A percentile compares a stretch with the other conserved stretches of the same genome.
phyloP scores from a whole-genome alignment of 2,797 vertebrate genomes.

The Myripristis murdjan region DNA sequence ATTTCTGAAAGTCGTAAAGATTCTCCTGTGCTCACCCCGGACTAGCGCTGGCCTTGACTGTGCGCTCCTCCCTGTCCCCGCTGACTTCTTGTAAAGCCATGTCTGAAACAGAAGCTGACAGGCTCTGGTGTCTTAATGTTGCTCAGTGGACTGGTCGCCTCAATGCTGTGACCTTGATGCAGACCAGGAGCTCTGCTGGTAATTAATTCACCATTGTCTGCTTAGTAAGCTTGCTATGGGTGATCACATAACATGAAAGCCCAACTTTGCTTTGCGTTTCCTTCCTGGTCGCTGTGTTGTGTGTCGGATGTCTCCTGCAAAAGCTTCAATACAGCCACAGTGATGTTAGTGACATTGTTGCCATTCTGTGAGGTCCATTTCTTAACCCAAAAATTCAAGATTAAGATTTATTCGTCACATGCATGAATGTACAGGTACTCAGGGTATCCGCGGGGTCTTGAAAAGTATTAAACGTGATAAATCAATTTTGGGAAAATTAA shows the following conservation, averaged over 20 bases:
- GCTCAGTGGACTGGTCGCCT: slow-evolving; percentile 66
- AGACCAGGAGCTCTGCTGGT: slow-evolving; percentile 73
- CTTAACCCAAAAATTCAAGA: too few species aligned
- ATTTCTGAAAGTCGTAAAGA: slow-evolving; percentile 61
- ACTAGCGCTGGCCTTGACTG: slow-evolving; percentile 22
- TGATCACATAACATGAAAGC: slow-evolving; percentile 67
- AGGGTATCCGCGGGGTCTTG: too few species aligned
- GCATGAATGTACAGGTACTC: too few species aligned
- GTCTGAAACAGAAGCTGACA: slow-evolving; percentile 63
- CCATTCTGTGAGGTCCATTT: neutral
- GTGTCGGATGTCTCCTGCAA: neutral
- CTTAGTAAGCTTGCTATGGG: slow-evolving; percentile 68
- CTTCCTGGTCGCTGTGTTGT: slow-evolving; percentile 27
- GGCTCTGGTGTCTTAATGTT: slow-evolving; percentile 57
- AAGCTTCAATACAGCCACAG: neutral
- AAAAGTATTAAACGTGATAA: too few species aligned
- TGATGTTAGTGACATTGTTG: slow-evolving; percentile 12
- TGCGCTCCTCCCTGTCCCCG: slow-evolving; percentile 16
- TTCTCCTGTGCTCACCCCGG: slow-evolving; percentile 25
- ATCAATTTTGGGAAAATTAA: too few species aligned
- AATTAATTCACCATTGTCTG: slow-evolving; percentile 84
- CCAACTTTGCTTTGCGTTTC: slow-evolving; percentile 10
- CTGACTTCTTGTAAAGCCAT: slow-evolving; percentile 30
- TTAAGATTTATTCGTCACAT: too few species aligned
- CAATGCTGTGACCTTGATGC: slow-evolving; percentile 74